Conservation (phyloP, 2,888 invertebrate genomes). For the Oligia fasciuncula region DNA sequence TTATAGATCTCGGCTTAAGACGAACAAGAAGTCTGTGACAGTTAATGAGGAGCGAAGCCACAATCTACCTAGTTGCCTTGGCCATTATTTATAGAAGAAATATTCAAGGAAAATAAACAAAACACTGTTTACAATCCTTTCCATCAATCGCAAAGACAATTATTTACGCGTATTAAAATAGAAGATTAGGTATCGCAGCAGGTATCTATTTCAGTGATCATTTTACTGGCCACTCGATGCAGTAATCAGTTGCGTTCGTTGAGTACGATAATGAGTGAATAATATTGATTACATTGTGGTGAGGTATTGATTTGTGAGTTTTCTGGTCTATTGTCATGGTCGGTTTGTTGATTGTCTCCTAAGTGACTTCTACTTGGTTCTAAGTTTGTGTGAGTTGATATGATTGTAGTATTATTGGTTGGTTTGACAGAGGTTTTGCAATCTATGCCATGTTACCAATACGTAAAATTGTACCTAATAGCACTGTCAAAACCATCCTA, state of each 20-base stretch:
- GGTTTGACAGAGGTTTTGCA: background rate
- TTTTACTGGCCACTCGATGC: constrained; percentile 48
- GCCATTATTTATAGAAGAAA: background rate
- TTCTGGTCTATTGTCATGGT: background rate
- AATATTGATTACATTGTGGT: constrained; percentile 30
- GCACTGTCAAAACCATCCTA: background rate
- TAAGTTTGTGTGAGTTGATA: background rate
- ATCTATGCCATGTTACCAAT: background rate
- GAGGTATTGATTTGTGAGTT: constrained; percentile 8
- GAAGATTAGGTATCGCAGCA: constrained; percentile 7
- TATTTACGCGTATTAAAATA: constrained; percentile 17
- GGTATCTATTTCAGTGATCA: constrained; percentile 32
- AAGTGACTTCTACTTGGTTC: too few relatives aligned
- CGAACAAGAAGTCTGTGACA: background rate
- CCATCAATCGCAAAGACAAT: constrained; percentile 18
- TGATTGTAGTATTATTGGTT: background rate
- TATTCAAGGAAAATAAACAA: background rate
- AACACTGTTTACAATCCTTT: background rate
- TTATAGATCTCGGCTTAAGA: background rate
- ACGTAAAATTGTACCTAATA: background rate
- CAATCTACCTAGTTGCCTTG: background rate
- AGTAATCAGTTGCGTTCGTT: constrained; percentile 38
- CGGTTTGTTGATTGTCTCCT: constrained; percentile 4
- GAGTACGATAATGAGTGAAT: constrained; percentile 31
- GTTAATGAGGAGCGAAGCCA: background rate